Evolutionary conservation across 2,888 invertebrate species (phyloP).

Genomic region (Calameuta idolon): DNA sequence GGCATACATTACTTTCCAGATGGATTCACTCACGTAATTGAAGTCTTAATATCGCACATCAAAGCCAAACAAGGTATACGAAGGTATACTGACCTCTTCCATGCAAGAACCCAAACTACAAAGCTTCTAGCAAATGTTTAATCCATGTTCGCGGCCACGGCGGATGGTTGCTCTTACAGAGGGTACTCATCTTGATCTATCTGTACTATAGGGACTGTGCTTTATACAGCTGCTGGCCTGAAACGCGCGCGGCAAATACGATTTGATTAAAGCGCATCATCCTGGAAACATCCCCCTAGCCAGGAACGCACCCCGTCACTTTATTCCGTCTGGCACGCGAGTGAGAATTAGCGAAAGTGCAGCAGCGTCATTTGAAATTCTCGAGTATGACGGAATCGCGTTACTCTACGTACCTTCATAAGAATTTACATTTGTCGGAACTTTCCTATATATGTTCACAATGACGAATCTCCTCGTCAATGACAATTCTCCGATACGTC

Average conservation of each 20-base stretch:
- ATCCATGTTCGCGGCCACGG: neutral
- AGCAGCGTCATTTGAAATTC: neutral
- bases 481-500: neutral
- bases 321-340: neutral
- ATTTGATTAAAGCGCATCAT: conserved; percentile 23
- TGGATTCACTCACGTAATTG: conserved; percentile 40
- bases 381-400: neutral
- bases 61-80: conserved; percentile 31
- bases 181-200: neutral
- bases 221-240: conserved; percentile 2
- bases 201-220: neutral
- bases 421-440: neutral
- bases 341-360: neutral
- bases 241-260: conserved; percentile 18
- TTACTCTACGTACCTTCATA: neutral
- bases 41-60: conserved; percentile 41
- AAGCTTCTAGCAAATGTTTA: conserved; percentile 4
- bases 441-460: neutral
- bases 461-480: neutral
- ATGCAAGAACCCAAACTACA: conserved; percentile 17
- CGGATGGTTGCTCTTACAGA: neutral
- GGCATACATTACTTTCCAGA: conserved; percentile 48
- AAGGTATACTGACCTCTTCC: conserved; percentile 16
- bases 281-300: neutral
- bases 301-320: neutral